Base-by-base conservation (phyloP, 92 coral and sea anemone genomes). In the Porites evermanni region DNA sequence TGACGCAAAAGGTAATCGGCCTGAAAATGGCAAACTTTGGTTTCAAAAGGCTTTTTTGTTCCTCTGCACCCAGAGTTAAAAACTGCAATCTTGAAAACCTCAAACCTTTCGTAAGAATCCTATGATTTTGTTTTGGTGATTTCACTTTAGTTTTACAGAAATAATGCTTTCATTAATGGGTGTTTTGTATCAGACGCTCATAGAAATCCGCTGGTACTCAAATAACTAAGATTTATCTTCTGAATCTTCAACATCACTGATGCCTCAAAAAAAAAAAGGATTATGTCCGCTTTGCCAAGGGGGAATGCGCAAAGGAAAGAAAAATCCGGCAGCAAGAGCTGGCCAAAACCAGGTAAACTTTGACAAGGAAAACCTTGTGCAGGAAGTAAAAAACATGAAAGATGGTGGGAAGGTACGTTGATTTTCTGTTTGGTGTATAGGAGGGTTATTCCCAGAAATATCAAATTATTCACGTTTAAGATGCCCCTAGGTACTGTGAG, bases 331-430 rank as follows among this genome's bases (percentile, higher is more conserved):
- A 53, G 58, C 8, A 53, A 53, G 58, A 53, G 58, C 58, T 53
- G 11, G 58, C 58, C 58, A 53, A 53, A 53, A 76, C n/a, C 79
- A 88, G 13, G 79, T 88, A 56, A 73, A 88, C 21, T 88, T 88
- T 82, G 91, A 83, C 67, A 77, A 76, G 72, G 84, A 88, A 26
- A 80, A 84, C 20, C 88, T 83, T 67, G 79, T 76, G 52, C 38
- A 83, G 54, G 80, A 88, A 77, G 88, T 88, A 44, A 78, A 88
- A 1, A 44, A 14, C 53, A 88, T 88, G 91, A 83, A 78, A 38
- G 88, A 88, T 84, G 88, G 88, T 54, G 88, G 77, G 52, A 88
- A 73, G 89, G 84, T 78, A 53, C 77, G 89, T 64, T 56, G 58
- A 58, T 23, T 19, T 2, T 19, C 24, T 53, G 8, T 23, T 23